Percentiles rank a stretch among this genome's conserved stretches.
Conservation (phyloP, 2,888 invertebrate species). For the Oscheius sp. region DNA sequence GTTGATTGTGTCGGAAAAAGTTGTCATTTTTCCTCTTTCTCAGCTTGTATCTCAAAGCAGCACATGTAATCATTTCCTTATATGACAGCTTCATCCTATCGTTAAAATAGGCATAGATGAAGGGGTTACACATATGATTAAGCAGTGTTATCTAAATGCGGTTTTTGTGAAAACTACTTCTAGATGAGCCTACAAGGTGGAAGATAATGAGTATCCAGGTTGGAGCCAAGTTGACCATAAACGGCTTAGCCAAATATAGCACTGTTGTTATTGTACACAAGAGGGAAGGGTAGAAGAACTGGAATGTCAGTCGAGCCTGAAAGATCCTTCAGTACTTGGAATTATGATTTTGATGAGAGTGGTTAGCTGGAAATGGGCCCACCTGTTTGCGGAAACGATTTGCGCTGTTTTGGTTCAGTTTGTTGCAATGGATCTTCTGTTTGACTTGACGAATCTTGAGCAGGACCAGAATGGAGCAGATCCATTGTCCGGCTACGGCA, state of each 20-base stretch:
- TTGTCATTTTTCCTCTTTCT: conserved; percentile 55
- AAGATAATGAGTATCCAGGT: conserved; percentile 61
- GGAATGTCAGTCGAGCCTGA: conserved; percentile 68
- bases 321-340: conserved; percentile 25
- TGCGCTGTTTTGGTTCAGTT: conserved; percentile 70
- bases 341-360: neutral
- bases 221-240: conserved; percentile 43
- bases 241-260: conserved; percentile 66
- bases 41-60: conserved; percentile 59
- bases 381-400: conserved; percentile 71
- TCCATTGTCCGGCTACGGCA: conserved; percentile 61
- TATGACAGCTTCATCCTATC: conserved; percentile 70
- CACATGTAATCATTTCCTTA: conserved; percentile 64
- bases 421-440: conserved; percentile 68
- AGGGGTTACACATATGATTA: conserved; percentile 70
- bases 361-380: neutral
- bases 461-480: conserved; percentile 66
- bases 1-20: conserved; percentile 51
- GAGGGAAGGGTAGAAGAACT: conserved; percentile 72
- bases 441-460: conserved; percentile 69
- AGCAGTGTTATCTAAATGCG: conserved; percentile 62
- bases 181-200: conserved; percentile 56
- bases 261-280: conserved; percentile 68
- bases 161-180: neutral
- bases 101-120: conserved; percentile 71